phyloP scores from a whole-genome alignment of 1,140 invertebrate species.

The Hylyphantes graminicola region DNA sequence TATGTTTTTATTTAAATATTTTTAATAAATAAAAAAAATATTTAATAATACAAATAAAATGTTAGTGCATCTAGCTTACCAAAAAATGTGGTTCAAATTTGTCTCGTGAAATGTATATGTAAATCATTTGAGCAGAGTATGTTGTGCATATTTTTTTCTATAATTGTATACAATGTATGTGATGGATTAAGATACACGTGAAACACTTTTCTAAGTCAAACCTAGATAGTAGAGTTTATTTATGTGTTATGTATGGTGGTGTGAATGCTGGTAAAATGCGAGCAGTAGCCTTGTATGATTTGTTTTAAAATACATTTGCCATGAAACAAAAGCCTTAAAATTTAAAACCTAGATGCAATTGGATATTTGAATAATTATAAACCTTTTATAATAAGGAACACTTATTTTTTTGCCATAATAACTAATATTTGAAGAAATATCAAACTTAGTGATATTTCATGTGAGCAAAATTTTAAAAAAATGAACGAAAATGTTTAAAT shows the following conservation, averaged over 20 bases:
- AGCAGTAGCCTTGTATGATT: conserved; percentile 19
- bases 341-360: too few relatives aligned
- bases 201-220: conserved; percentile 57
- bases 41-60: not conserved
- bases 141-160: conserved; percentile 48
- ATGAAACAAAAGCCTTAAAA: too few relatives aligned
- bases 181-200: conserved; percentile 48
- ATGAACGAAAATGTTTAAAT: too few relatives aligned
- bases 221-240: conserved; percentile 51
- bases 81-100: conserved; percentile 6
- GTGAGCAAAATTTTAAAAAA: too few relatives aligned
- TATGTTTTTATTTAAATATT: too few relatives aligned
- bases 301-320: too few relatives aligned
- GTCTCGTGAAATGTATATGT: not conserved
- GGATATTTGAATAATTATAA: too few relatives aligned
- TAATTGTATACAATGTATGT: conserved; percentile 53
- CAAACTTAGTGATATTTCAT: too few relatives aligned
- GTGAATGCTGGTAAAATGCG: conserved; percentile 11
- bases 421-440: too few relatives aligned
- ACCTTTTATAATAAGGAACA: too few relatives aligned
- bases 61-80: not conserved
- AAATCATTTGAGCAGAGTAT: conserved; percentile 36
- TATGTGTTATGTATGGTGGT: conserved; percentile 41
- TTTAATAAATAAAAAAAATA: not conserved
- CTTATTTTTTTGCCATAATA: too few relatives aligned